These are phyloP conservation scores for Bovichtus variegatus DNA, from an alignment of 2,797 vertebrate genomes.

Conservation along the genomic window DNA sequence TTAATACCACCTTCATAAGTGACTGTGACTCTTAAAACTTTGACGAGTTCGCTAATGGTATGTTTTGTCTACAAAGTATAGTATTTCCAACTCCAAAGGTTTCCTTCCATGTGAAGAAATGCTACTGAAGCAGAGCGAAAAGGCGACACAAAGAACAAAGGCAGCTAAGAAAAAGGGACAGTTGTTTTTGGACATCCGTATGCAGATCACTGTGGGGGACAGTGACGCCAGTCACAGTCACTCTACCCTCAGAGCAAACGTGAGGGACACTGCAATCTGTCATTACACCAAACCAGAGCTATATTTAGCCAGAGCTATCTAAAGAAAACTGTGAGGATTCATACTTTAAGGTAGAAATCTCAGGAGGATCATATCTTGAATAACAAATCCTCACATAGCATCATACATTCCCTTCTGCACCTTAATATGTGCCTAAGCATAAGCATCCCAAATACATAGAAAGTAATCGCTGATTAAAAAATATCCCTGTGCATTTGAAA, in stretches of 20 bases:
- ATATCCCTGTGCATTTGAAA: slow-evolving; percentile 19
- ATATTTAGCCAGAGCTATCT: slow-evolving; percentile 73
- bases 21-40: neutral
- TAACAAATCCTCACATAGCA: neutral
- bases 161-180: slow-evolving; percentile 34
- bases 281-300: slow-evolving; percentile 78
- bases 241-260: slow-evolving; percentile 66
- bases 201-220: slow-evolving; percentile 71
- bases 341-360: slow-evolving; percentile 55
- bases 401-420: neutral
- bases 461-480: slow-evolving; percentile 12
- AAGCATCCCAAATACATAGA: neutral
- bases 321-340: slow-evolving; percentile 64
- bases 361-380: slow-evolving; percentile 29
- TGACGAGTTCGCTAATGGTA: neutral
- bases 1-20: neutral
- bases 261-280: slow-evolving; percentile 75
- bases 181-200: slow-evolving; percentile 67
- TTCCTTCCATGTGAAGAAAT: slow-evolving; percentile 19
- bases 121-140: slow-evolving; percentile 6
- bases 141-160: slow-evolving; percentile 63
- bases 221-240: slow-evolving; percentile 74
- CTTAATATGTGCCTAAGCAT: neutral
- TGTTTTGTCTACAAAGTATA: neutral
- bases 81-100: neutral